Conservation (phyloP, 2,797 vertebrate species). For the Pterois miles region DNA sequence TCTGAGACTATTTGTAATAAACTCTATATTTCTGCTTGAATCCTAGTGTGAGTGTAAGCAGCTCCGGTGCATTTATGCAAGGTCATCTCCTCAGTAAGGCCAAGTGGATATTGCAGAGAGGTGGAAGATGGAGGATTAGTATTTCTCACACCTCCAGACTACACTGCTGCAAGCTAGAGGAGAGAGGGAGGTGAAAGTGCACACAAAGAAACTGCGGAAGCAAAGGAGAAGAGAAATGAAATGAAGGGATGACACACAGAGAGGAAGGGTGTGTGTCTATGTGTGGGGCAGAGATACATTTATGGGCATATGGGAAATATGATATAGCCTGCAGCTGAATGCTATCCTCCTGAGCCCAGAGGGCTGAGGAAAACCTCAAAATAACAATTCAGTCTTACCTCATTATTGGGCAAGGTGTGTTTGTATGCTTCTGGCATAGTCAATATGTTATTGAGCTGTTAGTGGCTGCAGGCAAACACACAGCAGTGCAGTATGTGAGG, state of each 20-base stretch:
- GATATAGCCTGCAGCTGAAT: constrained; percentile 34
- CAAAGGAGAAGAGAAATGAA: background rate
- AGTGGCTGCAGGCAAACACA: constrained; percentile 3
- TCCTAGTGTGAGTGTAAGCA: background rate
- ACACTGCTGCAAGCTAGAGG: background rate
- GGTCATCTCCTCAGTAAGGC: background rate
- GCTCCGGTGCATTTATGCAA: background rate
- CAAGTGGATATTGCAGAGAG: background rate
- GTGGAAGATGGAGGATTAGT: background rate
- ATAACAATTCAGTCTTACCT: constrained; percentile 20
- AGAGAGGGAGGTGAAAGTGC: background rate
- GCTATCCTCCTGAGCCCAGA: constrained; percentile 7
- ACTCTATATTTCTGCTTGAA: too few relatives aligned
- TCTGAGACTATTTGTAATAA: too few relatives aligned
- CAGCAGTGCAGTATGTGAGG: constrained; percentile 23
- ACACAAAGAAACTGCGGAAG: background rate
- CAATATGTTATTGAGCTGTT: constrained; percentile 18
- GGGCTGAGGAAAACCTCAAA: constrained; percentile 1
- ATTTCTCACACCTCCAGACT: constrained; percentile 12
- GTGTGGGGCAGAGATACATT: background rate
- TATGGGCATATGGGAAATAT: background rate
- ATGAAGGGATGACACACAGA: too few relatives aligned
- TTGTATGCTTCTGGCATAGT: constrained; percentile 13
- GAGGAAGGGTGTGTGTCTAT: background rate
- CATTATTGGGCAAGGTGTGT: constrained; percentile 8